phyloP scores from a whole-genome alignment of 2,797 vertebrate species.

The Ceryle rudis region DNA sequence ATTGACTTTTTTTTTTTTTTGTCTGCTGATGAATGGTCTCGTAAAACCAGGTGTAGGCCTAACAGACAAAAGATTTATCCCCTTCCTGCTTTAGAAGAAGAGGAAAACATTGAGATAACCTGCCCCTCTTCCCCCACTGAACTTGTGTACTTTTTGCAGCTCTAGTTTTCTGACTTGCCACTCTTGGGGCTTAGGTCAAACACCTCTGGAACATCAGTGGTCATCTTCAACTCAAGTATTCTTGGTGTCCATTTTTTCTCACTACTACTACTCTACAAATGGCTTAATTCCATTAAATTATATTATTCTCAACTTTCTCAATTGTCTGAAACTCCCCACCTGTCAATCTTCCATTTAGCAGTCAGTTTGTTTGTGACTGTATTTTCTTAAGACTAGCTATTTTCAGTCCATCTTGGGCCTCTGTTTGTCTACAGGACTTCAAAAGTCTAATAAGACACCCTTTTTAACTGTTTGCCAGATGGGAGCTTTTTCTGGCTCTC shows the following conservation, averaged over 20 bases:
- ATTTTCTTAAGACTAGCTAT: neutral
- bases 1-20: neutral
- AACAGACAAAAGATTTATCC: neutral
- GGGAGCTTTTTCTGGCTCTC: neutral
- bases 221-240: neutral
- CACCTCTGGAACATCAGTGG: neutral
- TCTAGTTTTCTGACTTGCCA: neutral
- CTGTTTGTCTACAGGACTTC: neutral
- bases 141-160: neutral
- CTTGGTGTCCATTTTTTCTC: neutral
- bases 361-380: neutral
- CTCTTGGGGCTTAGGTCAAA: neutral
- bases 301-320: neutral
- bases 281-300: neutral
- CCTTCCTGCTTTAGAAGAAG: neutral
- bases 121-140: neutral
- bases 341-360: neutral
- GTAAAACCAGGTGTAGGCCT: neutral
- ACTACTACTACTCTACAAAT: neutral
- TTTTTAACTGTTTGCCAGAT: neutral
- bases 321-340: neutral
- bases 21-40: neutral
- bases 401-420: neutral
- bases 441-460: accelerated
- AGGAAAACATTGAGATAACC: neutral